A percentile compares a stretch with the other conserved stretches of the same genome.
These are phyloP conservation scores for Hylaea fasciaria DNA, from an alignment of 2,888 invertebrate genomes.

Conservation along the genomic window DNA sequence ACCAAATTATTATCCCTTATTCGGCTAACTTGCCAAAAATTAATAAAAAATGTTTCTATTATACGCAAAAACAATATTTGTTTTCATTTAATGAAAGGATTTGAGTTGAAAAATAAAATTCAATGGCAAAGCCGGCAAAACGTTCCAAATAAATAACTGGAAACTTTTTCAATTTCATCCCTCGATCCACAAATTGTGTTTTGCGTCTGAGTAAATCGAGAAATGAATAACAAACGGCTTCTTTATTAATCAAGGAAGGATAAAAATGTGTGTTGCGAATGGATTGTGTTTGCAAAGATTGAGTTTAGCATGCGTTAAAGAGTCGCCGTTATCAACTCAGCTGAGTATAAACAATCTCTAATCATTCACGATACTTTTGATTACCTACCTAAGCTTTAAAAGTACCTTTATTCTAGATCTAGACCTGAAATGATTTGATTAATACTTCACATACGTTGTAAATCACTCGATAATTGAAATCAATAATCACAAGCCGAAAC, in stretches of 20 bases:
- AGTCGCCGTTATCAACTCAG: no score
- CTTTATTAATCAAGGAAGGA: slow-evolving; percentile 67
- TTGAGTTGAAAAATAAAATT: slow-evolving; percentile 72
- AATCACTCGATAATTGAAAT: slow-evolving; percentile 46
- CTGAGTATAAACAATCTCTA: no score
- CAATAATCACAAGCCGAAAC: slow-evolving; percentile 62
- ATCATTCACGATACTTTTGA: no score
- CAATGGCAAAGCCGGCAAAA: slow-evolving; percentile 68
- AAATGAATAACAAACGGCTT: slow-evolving; percentile 79
- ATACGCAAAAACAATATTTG: slow-evolving; percentile 40
- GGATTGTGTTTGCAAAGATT: background rate
- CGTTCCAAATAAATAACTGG: slow-evolving; percentile 80
- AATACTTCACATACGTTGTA: background rate
- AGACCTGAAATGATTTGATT: no score
- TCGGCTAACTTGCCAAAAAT: slow-evolving; percentile 11
- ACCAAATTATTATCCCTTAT: slow-evolving; percentile 6
- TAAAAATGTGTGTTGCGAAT: slow-evolving; percentile 25
- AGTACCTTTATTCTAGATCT: no score
- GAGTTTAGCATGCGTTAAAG: background rate
- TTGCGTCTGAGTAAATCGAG: slow-evolving; percentile 80
- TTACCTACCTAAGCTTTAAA: no score
- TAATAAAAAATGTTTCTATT: slow-evolving; percentile 28
- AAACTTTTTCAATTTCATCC: slow-evolving; percentile 84
- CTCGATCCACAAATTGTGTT: slow-evolving; percentile 80
- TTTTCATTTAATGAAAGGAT: slow-evolving; percentile 52